A percentile compares a stretch with the other conserved stretches of the same genome.
Evolutionary conservation across 2,113 vertebrate genomes (phyloP).

Genomic region (Nerophis ophidion): DNA sequence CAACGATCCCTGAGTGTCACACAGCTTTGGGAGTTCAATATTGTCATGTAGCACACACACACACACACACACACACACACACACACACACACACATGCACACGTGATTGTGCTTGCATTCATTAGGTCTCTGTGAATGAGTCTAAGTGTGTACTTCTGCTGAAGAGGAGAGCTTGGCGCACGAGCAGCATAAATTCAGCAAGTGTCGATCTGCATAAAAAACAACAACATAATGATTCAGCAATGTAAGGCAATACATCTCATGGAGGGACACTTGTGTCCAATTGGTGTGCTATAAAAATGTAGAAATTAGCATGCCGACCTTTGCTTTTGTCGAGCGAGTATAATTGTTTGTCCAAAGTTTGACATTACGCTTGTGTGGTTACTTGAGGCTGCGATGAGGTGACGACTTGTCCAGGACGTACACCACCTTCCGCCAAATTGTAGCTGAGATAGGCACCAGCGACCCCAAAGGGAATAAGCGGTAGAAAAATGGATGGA

Average conservation of each 20-base stretch:
- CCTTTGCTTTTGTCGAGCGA: constrained; percentile 14
- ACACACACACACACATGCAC: neutral
- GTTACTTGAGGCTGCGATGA: constrained; percentile 34
- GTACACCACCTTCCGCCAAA: too few species aligned
- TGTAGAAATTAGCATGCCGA: constrained; percentile 8
- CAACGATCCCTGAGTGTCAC: constrained; percentile 6
- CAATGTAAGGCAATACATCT: neutral
- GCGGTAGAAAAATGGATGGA: too few species aligned
- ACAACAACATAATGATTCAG: neutral
- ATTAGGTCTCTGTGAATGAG: constrained; percentile 65
- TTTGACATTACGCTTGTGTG: constrained; percentile 34
- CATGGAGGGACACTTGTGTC: neutral
- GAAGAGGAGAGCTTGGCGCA: constrained; percentile 41
- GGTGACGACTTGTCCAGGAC: too few species aligned
- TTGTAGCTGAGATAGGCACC: too few species aligned
- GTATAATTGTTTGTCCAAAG: constrained; percentile 26
- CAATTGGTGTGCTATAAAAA: neutral
- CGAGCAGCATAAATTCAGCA: constrained; percentile 27
- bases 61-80: neutral
- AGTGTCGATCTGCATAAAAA: constrained; percentile 23
- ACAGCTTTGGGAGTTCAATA: neutral
- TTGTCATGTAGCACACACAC: constrained; percentile 6
- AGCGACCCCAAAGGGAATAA: too few species aligned
- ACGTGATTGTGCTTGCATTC: constrained; percentile 34
- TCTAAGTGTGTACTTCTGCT: constrained; percentile 52